These are phyloP conservation scores for Amphibalanus amphitrite DNA, from an alignment of 1,140 invertebrate genomes.

Conservation along the genomic window DNA sequence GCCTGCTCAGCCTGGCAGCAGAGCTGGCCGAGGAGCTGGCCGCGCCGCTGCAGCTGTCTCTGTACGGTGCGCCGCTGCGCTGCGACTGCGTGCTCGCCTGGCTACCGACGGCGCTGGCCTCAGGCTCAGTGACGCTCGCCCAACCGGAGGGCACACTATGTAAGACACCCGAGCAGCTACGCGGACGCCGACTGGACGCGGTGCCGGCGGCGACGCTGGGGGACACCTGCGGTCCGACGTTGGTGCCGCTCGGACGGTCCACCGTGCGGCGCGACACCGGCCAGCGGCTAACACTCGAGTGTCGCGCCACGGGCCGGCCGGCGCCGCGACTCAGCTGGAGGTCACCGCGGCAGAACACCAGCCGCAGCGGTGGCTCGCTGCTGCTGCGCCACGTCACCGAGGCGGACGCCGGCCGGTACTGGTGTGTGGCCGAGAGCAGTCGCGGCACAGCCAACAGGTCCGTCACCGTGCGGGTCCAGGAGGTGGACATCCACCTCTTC, in stretches of 20 bases:
- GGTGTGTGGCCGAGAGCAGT: neutral
- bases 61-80: neutral
- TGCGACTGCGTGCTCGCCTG: neutral
- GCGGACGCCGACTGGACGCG: neutral
- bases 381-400: neutral
- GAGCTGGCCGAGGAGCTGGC: too few relatives aligned
- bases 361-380: neutral
- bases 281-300: neutral
- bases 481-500: conserved; percentile 24
- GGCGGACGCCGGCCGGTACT: neutral
- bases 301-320: too few relatives aligned
- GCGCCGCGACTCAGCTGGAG: neutral
- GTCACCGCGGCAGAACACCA: neutral
- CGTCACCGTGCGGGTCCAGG: conserved; percentile 14
- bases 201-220: neutral
- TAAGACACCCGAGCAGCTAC: neutral
- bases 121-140: neutral
- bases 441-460: neutral
- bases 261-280: neutral
- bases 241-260: neutral
- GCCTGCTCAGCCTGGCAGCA: neutral
- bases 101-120: neutral
- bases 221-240: neutral
- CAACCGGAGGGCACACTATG: neutral
- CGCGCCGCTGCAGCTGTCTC: neutral